Evolutionary conservation across 2,113 vertebrate species (phyloP).

Genomic region (Oncorhynchus gorbuscha): DNA sequence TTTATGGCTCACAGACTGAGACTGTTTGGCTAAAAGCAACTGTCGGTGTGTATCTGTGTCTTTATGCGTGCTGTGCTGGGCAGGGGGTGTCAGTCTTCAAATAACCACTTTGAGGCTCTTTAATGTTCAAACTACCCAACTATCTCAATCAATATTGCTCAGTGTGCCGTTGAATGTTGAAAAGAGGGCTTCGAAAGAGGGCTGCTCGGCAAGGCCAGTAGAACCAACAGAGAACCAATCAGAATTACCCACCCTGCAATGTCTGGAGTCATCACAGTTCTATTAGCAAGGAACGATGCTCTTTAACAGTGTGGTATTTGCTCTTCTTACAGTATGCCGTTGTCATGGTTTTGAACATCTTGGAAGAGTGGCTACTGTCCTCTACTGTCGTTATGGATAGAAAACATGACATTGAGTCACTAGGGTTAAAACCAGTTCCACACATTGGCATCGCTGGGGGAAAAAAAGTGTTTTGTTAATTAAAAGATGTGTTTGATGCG

Average conservation of each 20-base stretch:
- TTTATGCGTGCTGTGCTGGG: slow-evolving; percentile 3
- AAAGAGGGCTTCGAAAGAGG: not conserved
- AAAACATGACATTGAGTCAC: no score
- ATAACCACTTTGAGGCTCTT: slow-evolving; percentile 3
- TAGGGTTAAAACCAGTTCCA: no score
- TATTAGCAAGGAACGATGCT: no score
- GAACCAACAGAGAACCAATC: not conserved
- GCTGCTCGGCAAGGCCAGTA: not conserved
- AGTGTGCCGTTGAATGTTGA: not conserved
- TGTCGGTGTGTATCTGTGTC: slow-evolving; percentile 13
- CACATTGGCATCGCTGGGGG: not conserved
- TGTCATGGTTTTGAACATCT: no score
- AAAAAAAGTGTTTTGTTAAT: not conserved
- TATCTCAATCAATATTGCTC: not conserved
- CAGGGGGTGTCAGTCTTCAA: slow-evolving; percentile 17
- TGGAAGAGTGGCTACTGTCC: no score
- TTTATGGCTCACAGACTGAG: not conserved
- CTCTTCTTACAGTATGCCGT: no score
- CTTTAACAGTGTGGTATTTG: no score
- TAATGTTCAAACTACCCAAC: not conserved
- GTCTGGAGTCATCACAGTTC: no score
- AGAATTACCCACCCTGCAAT: no score
- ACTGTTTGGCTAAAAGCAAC: not conserved
- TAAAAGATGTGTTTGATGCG: not conserved
- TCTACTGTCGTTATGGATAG: no score